Percentiles rank a stretch among this genome's conserved stretches.
Evolutionary conservation across 2,888 invertebrate species (phyloP).

Genomic region (Dendrolimus pini): DNA sequence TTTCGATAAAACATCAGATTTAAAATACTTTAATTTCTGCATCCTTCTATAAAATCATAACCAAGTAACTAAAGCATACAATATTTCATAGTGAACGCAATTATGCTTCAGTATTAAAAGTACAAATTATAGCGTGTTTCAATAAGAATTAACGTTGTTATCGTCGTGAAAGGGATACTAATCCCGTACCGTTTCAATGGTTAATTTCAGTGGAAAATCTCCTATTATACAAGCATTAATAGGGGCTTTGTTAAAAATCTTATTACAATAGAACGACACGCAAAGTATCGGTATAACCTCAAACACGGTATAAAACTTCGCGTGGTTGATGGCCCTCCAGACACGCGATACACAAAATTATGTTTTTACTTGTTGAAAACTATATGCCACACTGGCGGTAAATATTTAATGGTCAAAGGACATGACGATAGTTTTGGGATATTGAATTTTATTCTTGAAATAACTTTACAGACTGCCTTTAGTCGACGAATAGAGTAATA

Average conservation of each 20-base stretch:
- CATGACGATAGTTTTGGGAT: slow-evolving; percentile 20
- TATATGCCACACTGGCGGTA: slow-evolving; percentile 24
- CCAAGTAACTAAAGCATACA: no score
- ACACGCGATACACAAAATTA: slow-evolving; percentile 46
- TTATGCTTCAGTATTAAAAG: not conserved
- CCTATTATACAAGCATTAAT: slow-evolving; percentile 58
- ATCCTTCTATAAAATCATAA: no score
- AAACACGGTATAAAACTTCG: slow-evolving; percentile 36
- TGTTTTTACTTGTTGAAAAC: slow-evolving; percentile 36
- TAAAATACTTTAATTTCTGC: no score
- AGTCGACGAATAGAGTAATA: no score
- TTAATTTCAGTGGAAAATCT: slow-evolving; percentile 46
- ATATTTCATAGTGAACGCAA: no score
- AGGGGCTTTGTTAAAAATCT: slow-evolving; percentile 56
- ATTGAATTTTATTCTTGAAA: no score
- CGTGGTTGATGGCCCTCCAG: slow-evolving; percentile 35
- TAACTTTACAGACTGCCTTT: no score
- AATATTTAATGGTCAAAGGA: slow-evolving; percentile 34
- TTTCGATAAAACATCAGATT: no score
- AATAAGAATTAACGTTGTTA: slow-evolving; percentile 4
- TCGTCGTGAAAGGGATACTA: slow-evolving; percentile 17
- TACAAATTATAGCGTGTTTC: slow-evolving; percentile 11
- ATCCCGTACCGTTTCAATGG: slow-evolving; percentile 56
- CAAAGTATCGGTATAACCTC: slow-evolving; percentile 55
- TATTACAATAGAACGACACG: slow-evolving; percentile 64